Base-by-base conservation (phyloP, 2,888 invertebrate species). In the Theristus sp. region DNA sequence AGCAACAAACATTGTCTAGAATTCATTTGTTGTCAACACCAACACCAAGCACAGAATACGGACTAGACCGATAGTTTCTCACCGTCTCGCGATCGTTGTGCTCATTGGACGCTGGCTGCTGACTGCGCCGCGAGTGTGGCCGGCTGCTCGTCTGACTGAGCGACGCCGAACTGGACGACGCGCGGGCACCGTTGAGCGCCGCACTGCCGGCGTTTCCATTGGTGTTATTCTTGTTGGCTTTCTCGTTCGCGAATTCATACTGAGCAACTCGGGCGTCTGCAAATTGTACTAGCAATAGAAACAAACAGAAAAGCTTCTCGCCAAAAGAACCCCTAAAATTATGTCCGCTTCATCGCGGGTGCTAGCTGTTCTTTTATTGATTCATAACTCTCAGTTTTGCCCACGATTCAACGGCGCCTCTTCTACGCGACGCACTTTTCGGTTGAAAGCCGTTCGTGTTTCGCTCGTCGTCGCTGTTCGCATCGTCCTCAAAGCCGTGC, bases 401-500 rank as follows among this genome's bases (percentile, higher is more conserved):
- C 38, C 17, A 38, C 17, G 38, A 38, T n/a, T n/a, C n/a, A n/a
- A n/a, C n/a, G n/a, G n/a, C n/a, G 17, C 38, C 17, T 38, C 38
- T 38, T 38, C 38, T 17, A 38, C 38, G 10, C 17, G 17, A 38
- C 38, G 38, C 17, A 13, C 38, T 38, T 38, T 38, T 38, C 6
- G 10, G 38, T 38, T 13, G 6, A 13, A 38, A 13, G 6, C 38
- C 6, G 38, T 38, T 38, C 10, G 38, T 38, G 38, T 17, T 6
- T 6, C 6, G 38, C 10, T 17, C 6, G 10, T 13, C 6, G 17
- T 17, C 38, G 38, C 65, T 66, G 56, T 67, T 68, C 1, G n/a
- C 28, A 1, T 68, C 67, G 25, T 71, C 71, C 27, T 71, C 70
- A 57, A 72, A 73, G 59, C 72, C 72, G 49, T 65, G 66, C 58